These are phyloP conservation scores for Conopomorpha cramerella DNA, from an alignment of 1,140 invertebrate species.

Conservation along the genomic window DNA sequence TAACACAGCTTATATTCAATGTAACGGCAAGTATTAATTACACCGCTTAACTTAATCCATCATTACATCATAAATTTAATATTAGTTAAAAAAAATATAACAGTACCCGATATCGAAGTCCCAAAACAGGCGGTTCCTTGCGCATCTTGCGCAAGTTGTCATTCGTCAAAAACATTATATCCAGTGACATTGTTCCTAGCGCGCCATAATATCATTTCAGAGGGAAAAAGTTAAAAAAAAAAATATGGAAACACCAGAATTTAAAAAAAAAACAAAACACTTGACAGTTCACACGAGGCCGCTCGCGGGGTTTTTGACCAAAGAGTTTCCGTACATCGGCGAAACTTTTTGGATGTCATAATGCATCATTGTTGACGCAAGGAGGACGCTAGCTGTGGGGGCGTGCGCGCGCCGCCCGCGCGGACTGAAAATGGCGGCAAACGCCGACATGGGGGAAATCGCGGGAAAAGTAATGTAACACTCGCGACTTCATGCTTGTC, in stretches of 20 bases:
- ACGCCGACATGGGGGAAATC: conserved; percentile 32
- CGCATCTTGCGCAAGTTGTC: conserved; percentile 54
- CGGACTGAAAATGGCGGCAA: conserved; percentile 2
- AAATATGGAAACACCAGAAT: not conserved
- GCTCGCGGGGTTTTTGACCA: not conserved
- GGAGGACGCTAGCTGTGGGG: no score
- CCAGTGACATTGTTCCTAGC: conserved; percentile 43
- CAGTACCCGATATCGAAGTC: conserved; percentile 53
- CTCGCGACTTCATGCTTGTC: no score
- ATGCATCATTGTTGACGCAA: conserved; percentile 55
- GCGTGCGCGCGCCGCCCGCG: conserved; percentile 10
- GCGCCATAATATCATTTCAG: no score
- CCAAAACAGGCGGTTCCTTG: conserved; percentile 46
- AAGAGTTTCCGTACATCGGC: conserved; percentile 15
- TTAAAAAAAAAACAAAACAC: not conserved
- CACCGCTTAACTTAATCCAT: not conserved
- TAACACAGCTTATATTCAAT: no score
- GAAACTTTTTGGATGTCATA: conserved; percentile 33
- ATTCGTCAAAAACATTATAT: conserved; percentile 59
- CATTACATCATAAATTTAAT: conserved; percentile 1
- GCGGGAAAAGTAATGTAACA: conserved; percentile 26
- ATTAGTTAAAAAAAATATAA: conserved; percentile 4
- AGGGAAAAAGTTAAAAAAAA: no score
- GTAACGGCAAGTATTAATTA: no score
- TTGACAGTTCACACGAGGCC: not conserved